Evolutionary conservation across 2,797 vertebrate species (phyloP), one percentile per base, ranked within the genome.

Genomic region (Carapus acus): DNA sequence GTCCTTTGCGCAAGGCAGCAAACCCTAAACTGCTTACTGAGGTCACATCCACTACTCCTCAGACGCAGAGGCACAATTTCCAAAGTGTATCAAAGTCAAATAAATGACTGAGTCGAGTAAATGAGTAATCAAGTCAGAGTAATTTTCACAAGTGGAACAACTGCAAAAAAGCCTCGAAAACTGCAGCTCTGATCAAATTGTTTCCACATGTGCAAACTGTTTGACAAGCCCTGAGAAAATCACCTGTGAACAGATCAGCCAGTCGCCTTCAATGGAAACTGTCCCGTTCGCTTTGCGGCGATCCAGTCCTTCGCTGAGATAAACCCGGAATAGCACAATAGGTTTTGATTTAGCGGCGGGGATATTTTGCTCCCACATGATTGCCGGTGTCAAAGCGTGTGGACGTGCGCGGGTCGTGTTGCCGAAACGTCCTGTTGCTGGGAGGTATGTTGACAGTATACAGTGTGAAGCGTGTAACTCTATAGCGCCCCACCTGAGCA

Each of bases 311-410:
- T 56, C 16, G 37, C 16, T 8, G 22, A 54, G 46, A 62, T 64
- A 67, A 52, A 48, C 44, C 47, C 19, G 29, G n/a, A 57, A 36
- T 41, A 62, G 24, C 47, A 67, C 36, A 50, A n/a, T 43, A 27
- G 38, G 37, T 64, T 65, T 69, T 8, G 21, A 65, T 69, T 52
- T 48, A n/a, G 47, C 33, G 29, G 58, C 20, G 60, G 36, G 44
- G 19, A 56, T 72, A 57, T 65, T 67, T 61, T 69, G 62, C 54
- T 68, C 59, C 46, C 19, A 51, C 33, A 31, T 17, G 36, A 39
- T 29, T 34, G 23, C 46, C 49, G 39, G 24, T 36, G 47, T 43
- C 27, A 43, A 15, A n/a, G 6, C 14, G 4, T 29, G 54, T 22
- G 21, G 37, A 62, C 43, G 41, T 14, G 14, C 27, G 31, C 43